Conservation (phyloP, 1,140 invertebrate genomes). For the Ptiloglossa arizonensis region DNA sequence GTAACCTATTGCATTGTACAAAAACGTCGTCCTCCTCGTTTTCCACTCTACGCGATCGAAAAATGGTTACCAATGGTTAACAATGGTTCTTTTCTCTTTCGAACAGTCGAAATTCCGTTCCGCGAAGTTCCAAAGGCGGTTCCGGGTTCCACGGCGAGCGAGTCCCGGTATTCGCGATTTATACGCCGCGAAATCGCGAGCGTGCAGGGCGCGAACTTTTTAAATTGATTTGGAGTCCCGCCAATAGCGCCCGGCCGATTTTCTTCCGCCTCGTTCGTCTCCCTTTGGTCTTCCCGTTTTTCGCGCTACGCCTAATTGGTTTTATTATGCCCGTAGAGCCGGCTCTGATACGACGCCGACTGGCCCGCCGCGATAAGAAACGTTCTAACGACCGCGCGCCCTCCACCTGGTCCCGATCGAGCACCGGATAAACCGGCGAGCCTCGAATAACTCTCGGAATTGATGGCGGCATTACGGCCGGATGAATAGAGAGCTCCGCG, state of each 20-base stretch:
- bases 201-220: slow-evolving; percentile 70
- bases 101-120: too few relatives aligned
- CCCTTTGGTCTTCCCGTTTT: slow-evolving; percentile 41
- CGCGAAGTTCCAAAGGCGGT: too few relatives aligned
- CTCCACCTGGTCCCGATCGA: slow-evolving; percentile 46
- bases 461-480: slow-evolving; percentile 53
- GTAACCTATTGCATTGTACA: too few relatives aligned
- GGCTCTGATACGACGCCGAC: slow-evolving; percentile 57
- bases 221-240: slow-evolving; percentile 79
- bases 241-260: slow-evolving; percentile 73
- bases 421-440: slow-evolving; percentile 40
- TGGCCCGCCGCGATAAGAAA: slow-evolving; percentile 60
- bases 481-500: slow-evolving; percentile 44
- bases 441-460: slow-evolving; percentile 57
- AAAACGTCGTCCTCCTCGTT: too few relatives aligned
- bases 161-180: slow-evolving; percentile 27
- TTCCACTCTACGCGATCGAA: too few relatives aligned
- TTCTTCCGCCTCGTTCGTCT: slow-evolving; percentile 60
- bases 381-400: slow-evolving; percentile 44
- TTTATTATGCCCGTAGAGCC: slow-evolving; percentile 72
- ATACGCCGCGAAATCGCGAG: slow-evolving; percentile 63
- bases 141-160: too few relatives aligned
- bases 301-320: slow-evolving; percentile 72
- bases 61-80: too few relatives aligned
- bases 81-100: too few relatives aligned